Evolutionary conservation across 2,888 invertebrate species (phyloP).

Genomic region (Eubasilissa splendida): DNA sequence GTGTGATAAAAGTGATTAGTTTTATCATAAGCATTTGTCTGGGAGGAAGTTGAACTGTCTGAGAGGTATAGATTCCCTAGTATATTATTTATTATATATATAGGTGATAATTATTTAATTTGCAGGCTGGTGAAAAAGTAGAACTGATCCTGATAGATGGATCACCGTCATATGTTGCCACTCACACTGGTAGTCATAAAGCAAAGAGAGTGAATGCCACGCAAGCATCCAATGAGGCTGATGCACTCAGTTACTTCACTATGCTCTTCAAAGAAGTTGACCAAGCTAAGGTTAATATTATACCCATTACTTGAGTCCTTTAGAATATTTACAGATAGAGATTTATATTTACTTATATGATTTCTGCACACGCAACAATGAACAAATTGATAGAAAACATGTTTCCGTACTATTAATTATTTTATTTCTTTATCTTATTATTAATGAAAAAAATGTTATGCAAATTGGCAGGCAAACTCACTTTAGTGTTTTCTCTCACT

Average conservation of each 20-base stretch:
- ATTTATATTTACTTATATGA: too few species aligned
- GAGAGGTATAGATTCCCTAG: not conserved
- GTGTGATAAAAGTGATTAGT: not conserved
- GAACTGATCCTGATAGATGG: constrained; percentile 91
- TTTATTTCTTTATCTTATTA: not conserved
- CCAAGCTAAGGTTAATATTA: constrained; percentile 75
- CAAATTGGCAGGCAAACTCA: not conserved
- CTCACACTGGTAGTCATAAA: constrained; percentile 81
- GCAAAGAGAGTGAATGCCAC: constrained; percentile 73
- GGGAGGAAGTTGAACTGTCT: not conserved
- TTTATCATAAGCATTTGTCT: not conserved
- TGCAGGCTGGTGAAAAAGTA: constrained; percentile 69
- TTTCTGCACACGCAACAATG: too few species aligned
- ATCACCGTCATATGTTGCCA: constrained; percentile 85
- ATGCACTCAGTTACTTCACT: constrained; percentile 87
- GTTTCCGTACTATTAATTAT: not conserved
- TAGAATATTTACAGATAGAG: too few species aligned
- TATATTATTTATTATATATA: not conserved
- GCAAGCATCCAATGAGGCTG: constrained; percentile 76
- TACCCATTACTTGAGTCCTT: too few species aligned
- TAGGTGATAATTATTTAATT: constrained; percentile 54
- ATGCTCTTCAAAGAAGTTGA: constrained; percentile 85
- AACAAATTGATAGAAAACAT: too few species aligned
- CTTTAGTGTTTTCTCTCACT: too few species aligned
- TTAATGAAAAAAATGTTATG: not conserved